A percentile compares a stretch with the other conserved stretches of the same genome.
Conservation (phyloP, 2,797 vertebrate species). For the Loris lydekkerianus region DNA sequence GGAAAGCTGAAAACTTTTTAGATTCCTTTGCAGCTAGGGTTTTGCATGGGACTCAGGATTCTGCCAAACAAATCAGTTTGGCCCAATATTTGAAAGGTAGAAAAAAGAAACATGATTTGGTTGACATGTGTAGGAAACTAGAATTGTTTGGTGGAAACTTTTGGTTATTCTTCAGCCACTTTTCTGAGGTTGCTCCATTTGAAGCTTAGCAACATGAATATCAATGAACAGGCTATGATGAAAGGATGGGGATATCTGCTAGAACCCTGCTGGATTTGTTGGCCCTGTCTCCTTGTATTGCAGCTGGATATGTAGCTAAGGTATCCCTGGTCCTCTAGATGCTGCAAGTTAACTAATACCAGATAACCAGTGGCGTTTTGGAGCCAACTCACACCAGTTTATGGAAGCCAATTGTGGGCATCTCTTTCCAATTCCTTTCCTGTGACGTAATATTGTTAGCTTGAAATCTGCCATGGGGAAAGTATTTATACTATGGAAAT, state of each 20-base stretch:
- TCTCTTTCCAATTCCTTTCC: not conserved
- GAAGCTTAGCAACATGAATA: not conserved
- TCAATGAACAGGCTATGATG: not conserved
- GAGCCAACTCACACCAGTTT: not conserved
- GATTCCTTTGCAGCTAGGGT: slow-evolving; percentile 13
- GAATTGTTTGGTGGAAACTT: not conserved
- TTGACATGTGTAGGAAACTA: not conserved
- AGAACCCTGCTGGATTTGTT: not conserved
- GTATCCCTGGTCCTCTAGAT: not conserved
- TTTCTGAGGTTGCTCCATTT: not conserved
- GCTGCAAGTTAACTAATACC: not conserved
- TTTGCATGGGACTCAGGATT: not conserved
- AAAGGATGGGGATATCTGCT: not conserved
- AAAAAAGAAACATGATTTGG: not conserved
- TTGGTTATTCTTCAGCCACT: not conserved
- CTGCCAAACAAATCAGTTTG: slow-evolving; percentile 13
- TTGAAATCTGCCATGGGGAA: not conserved
- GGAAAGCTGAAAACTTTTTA: not conserved
- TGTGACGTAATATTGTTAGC: not conserved
- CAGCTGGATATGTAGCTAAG: not conserved
- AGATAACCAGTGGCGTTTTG: not conserved
- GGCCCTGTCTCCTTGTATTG: not conserved
- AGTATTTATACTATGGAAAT: not conserved
- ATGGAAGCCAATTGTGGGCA: not conserved
- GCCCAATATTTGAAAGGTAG: not conserved